phyloP scores from a whole-genome alignment of 1,140 invertebrate species.

The Campoletis sonorensis region DNA sequence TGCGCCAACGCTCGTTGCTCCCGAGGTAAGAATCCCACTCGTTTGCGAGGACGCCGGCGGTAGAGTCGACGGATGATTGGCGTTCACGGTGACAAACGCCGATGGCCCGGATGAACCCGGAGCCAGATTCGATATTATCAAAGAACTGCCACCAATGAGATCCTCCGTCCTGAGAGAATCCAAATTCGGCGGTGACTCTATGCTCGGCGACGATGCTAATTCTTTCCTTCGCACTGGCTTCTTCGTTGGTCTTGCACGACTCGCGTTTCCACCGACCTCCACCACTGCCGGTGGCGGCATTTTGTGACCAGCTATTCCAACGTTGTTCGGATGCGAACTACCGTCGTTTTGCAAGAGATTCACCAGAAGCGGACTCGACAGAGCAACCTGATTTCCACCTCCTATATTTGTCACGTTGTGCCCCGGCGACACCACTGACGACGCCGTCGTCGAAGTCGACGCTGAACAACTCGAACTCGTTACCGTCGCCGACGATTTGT shows the following conservation, averaged over 20 bases:
- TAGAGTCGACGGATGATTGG: conserved; percentile 71
- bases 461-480: conserved; percentile 62
- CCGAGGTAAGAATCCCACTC: background rate
- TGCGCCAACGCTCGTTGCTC: background rate
- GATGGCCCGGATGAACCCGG: conserved; percentile 62
- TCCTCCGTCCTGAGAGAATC: conserved; percentile 72
- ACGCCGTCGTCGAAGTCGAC: no score
- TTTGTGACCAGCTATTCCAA: conserved; percentile 69
- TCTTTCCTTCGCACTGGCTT: conserved; percentile 75
- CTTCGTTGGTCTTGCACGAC: conserved; percentile 74
- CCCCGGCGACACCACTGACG: no score
- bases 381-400: conserved; percentile 79
- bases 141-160: conserved; percentile 62
- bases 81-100: conserved; percentile 72
- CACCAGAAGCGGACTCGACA: conserved; percentile 93
- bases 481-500: conserved; percentile 51
- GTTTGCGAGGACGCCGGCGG: conserved; percentile 64
- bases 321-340: conserved; percentile 74
- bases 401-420: conserved; percentile 53
- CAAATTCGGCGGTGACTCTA: conserved; percentile 59
- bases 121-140: conserved; percentile 51
- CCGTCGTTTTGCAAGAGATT: conserved; percentile 94
- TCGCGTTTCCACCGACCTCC: conserved; percentile 69
- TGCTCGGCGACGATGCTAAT: conserved; percentile 51
- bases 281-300: conserved; percentile 76